Base-by-base conservation (phyloP, 1,140 invertebrate genomes). In the Proales similis region DNA sequence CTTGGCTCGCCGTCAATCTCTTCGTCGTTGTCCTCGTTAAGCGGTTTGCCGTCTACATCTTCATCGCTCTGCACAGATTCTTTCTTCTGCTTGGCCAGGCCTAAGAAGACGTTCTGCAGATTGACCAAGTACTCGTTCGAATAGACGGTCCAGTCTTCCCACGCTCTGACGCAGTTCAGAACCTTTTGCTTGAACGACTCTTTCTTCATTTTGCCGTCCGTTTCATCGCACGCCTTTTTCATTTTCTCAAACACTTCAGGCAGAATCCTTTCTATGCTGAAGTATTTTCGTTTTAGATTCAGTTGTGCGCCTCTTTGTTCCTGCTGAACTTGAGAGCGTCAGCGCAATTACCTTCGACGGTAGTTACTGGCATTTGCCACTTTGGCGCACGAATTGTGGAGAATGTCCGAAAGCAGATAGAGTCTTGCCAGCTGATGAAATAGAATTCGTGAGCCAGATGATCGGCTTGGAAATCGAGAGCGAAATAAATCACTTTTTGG, bases 81-180 rank as follows among this genome's bases (percentile, higher is more conserved):
- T 4, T 48, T 19, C 27, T 29, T 48, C 14, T 29, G 6, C 9
- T 26, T 26, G 14, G 17, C 2, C 32, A 84, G 71, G 3, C 90
- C 90, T 9, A 90, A 76, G 70, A 99, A 98, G 9, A 88, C 82
- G 72, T 92, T 90, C 71, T 92, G 88, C 36, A 95, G 76, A 71
- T 84, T 85, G 45, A 88, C 83, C 26, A 99, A 78, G 75, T 90
- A 90, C 64, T 97, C 91, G 67, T 86, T 86, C 0, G 92, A 87
- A 79, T 98, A 99, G 47, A 99, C 84, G 27, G 87, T 83, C 85
- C 91, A 95, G 69, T 99, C 95, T 76, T 95, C 90, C 93, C 94
- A 98, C 2, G 91, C 90, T 70, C 88, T 82, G 71, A 98, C 86
- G 69, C 90, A 87, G 69, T 84, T 82, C 79, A 92, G 86, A n/a